phyloP scores from a whole-genome alignment of 2,888 invertebrate genomes.

The Eristalis pertinax region DNA sequence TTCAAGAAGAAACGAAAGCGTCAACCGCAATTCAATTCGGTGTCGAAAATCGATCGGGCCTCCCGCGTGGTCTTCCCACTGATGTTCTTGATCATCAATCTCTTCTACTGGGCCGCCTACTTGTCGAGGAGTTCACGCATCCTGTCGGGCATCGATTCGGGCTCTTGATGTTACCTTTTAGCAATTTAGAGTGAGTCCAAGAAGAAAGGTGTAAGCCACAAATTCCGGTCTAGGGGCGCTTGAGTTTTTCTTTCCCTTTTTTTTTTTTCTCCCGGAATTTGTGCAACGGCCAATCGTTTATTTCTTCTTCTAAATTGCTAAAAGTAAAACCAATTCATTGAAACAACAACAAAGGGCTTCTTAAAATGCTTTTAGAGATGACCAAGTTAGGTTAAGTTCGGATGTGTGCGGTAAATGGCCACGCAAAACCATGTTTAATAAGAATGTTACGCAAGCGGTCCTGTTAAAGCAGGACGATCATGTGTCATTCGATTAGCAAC shows the following conservation, averaged over 20 bases:
- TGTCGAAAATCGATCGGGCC: constrained; percentile 90
- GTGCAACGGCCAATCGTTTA: constrained; percentile 36
- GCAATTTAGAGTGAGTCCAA: constrained; percentile 80
- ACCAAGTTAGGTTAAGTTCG: constrained; percentile 5
- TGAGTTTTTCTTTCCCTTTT: neutral
- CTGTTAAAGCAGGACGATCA: neutral
- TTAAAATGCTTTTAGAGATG: constrained; percentile 34
- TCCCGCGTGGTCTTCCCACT: constrained; percentile 89
- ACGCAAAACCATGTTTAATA: too few relatives aligned
- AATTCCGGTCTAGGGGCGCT: neutral
- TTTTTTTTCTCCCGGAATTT: neutral
- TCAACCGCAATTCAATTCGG: constrained; percentile 88
- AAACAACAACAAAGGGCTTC: constrained; percentile 42
- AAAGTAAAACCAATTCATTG: constrained; percentile 26
- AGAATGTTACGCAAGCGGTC: too few relatives aligned
- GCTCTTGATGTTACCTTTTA: constrained; percentile 81
- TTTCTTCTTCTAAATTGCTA: constrained; percentile 72
- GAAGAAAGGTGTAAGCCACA: constrained; percentile 75
- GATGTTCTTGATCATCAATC: constrained; percentile 88
- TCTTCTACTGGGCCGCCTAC: constrained; percentile 91
- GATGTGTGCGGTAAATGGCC: neutral
- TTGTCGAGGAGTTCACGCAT: constrained; percentile 84
- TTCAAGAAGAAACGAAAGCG: constrained; percentile 79
- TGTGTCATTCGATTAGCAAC: too few relatives aligned
- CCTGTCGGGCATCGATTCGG: constrained; percentile 76